A percentile compares a stretch with the other conserved stretches of the same genome.
Evolutionary conservation across 2,888 invertebrate species (phyloP).

Genomic region (Vandiemenella viatica): DNA sequence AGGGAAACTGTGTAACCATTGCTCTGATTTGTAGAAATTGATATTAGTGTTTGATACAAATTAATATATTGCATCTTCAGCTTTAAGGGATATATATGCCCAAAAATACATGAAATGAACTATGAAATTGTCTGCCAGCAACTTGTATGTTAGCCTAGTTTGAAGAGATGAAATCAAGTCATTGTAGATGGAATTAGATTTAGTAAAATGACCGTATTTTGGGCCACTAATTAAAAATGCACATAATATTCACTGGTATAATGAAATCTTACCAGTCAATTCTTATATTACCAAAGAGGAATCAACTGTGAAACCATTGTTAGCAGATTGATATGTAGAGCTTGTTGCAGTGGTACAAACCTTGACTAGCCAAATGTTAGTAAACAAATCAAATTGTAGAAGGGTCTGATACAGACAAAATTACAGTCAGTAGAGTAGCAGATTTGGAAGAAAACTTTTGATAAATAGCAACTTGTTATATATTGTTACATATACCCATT

Average conservation of each 20-base stretch:
- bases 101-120: background rate
- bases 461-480: conserved; percentile 20
- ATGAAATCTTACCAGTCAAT: conserved; percentile 9
- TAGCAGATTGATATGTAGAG: conserved; percentile 14
- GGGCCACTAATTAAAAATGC: conserved; percentile 10
- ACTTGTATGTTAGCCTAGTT: background rate
- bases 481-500: conserved; percentile 20
- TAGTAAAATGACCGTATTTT: conserved; percentile 5
- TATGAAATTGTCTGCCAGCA: background rate
- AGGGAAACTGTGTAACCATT: too few species aligned
- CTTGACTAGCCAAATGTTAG: conserved; percentile 18
- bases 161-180: background rate
- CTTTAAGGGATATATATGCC: background rate
- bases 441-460: conserved; percentile 17
- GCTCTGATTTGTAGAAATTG: background rate
- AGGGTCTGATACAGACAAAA: conserved; percentile 11
- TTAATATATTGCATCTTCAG: conserved; percentile 2
- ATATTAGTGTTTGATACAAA: conserved; percentile 1
- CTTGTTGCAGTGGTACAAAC: conserved; percentile 16
- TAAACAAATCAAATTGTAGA: conserved; percentile 16
- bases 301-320: conserved; percentile 15
- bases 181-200: conserved; percentile 2
- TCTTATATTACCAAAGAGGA: conserved; percentile 17
- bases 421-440: conserved; percentile 14
- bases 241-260: conserved; percentile 9